These are phyloP conservation scores for Tenthredo mesomela DNA, from an alignment of 2,888 invertebrate genomes.

Conservation along the genomic window DNA sequence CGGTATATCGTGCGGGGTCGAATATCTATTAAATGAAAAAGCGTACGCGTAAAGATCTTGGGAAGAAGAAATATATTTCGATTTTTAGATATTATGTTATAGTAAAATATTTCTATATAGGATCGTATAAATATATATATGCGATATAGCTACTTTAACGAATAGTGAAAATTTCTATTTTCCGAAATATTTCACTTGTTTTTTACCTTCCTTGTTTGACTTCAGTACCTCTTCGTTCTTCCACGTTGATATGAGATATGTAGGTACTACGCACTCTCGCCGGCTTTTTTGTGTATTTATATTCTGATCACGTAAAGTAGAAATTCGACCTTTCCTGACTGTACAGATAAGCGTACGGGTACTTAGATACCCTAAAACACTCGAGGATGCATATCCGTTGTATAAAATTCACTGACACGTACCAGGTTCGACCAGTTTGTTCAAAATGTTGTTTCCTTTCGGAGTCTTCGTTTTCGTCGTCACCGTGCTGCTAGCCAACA, in stretches of 20 bases:
- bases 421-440: constrained; percentile 17
- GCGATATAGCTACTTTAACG: neutral
- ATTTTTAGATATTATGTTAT: no score
- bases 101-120: no score
- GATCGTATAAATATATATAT: no score
- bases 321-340: constrained; percentile 22
- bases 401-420: constrained; percentile 37
- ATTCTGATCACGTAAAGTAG: constrained; percentile 7
- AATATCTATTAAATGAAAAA: neutral
- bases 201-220: neutral
- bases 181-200: neutral
- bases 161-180: neutral
- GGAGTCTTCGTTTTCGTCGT: neutral
- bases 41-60: neutral
- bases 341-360: neutral
- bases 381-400: neutral
- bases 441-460: constrained; percentile 15
- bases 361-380: constrained; percentile 12
- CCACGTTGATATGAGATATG: neutral
- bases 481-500: neutral
- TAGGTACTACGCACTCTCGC: neutral
- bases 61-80: neutral
- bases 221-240: neutral
- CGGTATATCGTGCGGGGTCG: neutral
- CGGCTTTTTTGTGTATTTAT: neutral